Evolutionary conservation across 2,797 vertebrate species (phyloP), one percentile per base, ranked within the genome.

Genomic region (Paratrypauchen microcephalus): DNA sequence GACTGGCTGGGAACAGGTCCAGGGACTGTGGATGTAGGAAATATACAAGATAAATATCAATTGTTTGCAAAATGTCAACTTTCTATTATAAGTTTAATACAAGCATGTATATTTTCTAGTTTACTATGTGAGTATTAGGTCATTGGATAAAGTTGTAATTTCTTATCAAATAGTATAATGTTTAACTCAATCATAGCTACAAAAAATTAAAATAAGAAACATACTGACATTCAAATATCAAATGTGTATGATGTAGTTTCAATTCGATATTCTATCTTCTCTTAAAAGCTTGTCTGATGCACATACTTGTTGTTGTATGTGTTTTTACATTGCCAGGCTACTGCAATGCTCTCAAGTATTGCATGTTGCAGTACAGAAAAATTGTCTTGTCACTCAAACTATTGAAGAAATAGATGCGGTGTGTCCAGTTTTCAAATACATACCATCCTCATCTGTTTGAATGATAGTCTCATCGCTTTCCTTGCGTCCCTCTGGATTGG

Each of bases 371-470:
- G 32, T 39, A 11, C 12, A 9, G 5, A 23, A 47, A 45, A 45
- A 63, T 15, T 63, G 12, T 24, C 12, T 24, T 63, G 39, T 63
- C 61, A 63, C 21, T 63, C 61, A 45, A 18, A 26, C 23, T 16
- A 26, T 48, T 64, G 41, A 26, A 45, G 45, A 48, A 28, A 7
- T 13, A 21, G 2, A 47, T 63, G 41, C 45, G 21, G 16, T 19
- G 45, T 64, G 61, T 63, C 23, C 39, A 47, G 16, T 63, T 21
- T 41, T 23, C 1, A 16, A 8, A 64, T 64, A 52, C 92, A 1
- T 90, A 99, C 98, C 97, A 1, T 99, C 98, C 89, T 99, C 98
- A 13, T 99, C 96, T 0, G 98, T 99, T 82, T 99, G 98, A 74
- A 99, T 98, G 74, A 99, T 75, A 0, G 97, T 98, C 89, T 99